These are phyloP conservation scores for Apis cerana DNA, from an alignment of 1,140 invertebrate species.

Conservation along the genomic window DNA sequence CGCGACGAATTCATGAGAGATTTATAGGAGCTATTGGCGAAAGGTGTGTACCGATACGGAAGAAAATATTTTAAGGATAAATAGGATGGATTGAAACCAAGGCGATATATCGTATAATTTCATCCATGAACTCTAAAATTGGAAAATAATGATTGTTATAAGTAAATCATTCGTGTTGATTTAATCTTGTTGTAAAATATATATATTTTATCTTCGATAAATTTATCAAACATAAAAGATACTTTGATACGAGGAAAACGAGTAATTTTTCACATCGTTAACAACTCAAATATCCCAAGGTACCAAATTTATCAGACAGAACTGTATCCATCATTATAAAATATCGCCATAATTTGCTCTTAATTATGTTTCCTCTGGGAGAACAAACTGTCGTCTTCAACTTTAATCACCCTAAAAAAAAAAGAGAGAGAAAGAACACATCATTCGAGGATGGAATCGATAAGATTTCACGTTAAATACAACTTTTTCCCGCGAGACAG, in stretches of 20 bases:
- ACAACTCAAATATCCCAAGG: neutral
- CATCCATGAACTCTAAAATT: no score
- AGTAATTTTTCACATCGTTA: neutral
- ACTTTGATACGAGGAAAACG: neutral
- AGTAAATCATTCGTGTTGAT: no score
- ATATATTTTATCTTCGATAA: neutral
- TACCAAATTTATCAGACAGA: neutral
- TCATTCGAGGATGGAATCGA: slow-evolving; percentile 41
- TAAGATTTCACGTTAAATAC: slow-evolving; percentile 58
- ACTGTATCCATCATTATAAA: neutral
- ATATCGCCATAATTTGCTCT: slow-evolving; percentile 49
- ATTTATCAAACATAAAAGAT: neutral
- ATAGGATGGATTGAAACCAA: neutral
- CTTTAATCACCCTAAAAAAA: no score
- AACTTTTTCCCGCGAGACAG: slow-evolving; percentile 51
- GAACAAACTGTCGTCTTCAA: neutral
- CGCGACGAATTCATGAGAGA: neutral
- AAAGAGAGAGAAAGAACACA: neutral
- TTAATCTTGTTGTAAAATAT: no score
- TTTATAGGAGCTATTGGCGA: neutral
- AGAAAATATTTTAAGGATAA: neutral
- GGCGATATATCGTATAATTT: no score
- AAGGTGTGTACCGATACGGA: neutral
- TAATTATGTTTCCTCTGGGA: slow-evolving; percentile 31
- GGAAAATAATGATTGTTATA: no score